Base-by-base conservation (phyloP, 2,888 invertebrate species). In the Cataglyphis altisquamis region DNA sequence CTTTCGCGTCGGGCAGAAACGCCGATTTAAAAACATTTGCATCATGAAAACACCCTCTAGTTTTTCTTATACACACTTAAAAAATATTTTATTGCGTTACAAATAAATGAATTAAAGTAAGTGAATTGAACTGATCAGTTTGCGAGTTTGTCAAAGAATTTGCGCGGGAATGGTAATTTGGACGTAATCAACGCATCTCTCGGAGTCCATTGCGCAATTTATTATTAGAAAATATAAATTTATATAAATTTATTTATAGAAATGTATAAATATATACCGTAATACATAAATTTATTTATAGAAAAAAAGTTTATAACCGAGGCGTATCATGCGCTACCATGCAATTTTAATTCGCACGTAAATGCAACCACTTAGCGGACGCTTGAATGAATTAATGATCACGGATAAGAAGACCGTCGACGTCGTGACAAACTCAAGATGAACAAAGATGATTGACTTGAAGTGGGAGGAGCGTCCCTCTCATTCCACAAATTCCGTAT, bases 401-500 rank as follows among this genome's bases (percentile, higher is more conserved):
- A 9, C 45, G 60, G 32, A 6, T 29, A n/a, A 68, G 12, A 0
- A 60, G 32, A 78, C 29, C n/a, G 21, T 15, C 29, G 25, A 36
- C 15, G 32, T n/a, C 29, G 29, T 25, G 45, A 1, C 32, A 32
- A 67, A 41, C 4, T 32, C 41, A 68, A 80, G 60, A 70, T 70
- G 12, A 80, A 36, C 41, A n/a, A 48, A 78, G 70, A 62, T 45
- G 60, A 78, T n/a, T 64, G 57, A 52, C 29, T 78, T 66, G 70
- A 83, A 29, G 85, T 86, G 86, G 88, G 85, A 82, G 70, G 3
- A 9, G 70, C 41, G 39, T 84, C 85, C 85, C 86, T 75, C 88
- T 83, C 41, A 45, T 45, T 45, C 41, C 4, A 0, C 15, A 45
- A 15, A 45, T 83, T 84, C 63, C 18, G 41, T 41, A 32, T 18